Evolutionary conservation across 2,888 invertebrate genomes (phyloP), one percentile per base, ranked within the genome.

Genomic region (Rotaria macrura): DNA sequence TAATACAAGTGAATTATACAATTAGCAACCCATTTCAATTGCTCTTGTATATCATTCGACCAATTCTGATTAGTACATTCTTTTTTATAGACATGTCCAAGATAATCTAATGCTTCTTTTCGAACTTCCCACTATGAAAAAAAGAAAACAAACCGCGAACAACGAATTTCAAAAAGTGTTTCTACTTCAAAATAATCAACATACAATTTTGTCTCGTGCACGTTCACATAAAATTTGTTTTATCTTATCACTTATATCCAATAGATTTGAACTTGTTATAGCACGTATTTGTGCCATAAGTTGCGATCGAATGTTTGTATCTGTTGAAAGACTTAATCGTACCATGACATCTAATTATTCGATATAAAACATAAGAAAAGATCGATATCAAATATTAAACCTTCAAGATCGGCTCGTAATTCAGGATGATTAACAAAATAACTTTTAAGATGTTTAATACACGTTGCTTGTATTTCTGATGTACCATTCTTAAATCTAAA

Each of bases 401-500:
- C 43, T 79, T 79, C 79, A 43, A 79, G 43, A 79, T 79, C 79
- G 9, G 43, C 25, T 43, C 79, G 43, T 25, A 79, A 14, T 79
- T 79, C 79, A 25, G 40, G 79, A 79, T 79, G 79, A 79, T 79
- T 79, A n/a, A 79, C 25, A 79, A 79, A 79, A 43, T 43, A 79
- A 43, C 43, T 79, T 79, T 79, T 79, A 25, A 79, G 43, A 40
- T 40, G 79, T 79, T 79, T 79, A n/a, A 79, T 79, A 43, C 79
- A 79, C 25, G 79, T 79, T 43, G 20, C 40, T 79, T 79, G 79
- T 2, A 79, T 34, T 43, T 79, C 79, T 14, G 79, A n/a, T 40
- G 79, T 79, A 79, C 43, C 79, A 34, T 65, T 65, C n/a, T 43
- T 40, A 79, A 79, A 79, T 79, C 79, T 79, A n/a, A 79, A 79